These are phyloP conservation scores for Coccyzus lansbergi DNA, from an alignment of 2,797 vertebrate species.

Conservation along the genomic window DNA sequence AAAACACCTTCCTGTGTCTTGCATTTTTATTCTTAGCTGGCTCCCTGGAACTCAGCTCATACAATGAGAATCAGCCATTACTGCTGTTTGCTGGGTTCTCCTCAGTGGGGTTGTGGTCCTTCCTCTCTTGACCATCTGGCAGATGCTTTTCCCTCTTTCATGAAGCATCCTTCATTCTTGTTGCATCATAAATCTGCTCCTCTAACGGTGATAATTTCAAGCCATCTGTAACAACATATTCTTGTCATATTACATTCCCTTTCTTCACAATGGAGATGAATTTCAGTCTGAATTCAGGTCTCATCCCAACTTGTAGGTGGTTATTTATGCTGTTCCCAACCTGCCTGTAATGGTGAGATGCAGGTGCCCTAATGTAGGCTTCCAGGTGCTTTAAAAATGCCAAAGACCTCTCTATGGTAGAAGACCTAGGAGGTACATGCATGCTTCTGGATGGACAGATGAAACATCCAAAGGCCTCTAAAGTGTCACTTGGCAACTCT, in stretches of 20 bases:
- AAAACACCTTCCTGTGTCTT: neutral
- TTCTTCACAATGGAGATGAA: neutral
- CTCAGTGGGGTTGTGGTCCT: neutral
- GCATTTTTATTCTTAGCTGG: constrained; percentile 37
- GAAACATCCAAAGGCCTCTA: neutral
- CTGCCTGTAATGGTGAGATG: neutral
- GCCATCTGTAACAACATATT: neutral
- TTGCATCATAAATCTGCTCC: neutral
- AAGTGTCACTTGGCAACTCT: neutral
- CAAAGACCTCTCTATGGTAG: neutral
- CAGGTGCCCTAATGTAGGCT: neutral
- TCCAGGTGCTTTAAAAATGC: neutral
- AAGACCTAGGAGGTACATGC: neutral
- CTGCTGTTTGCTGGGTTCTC: constrained; percentile 52
- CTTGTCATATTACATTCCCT: accelerated
- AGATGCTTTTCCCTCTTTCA: neutral
- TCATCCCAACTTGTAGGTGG: neutral
- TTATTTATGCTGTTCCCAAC: neutral
- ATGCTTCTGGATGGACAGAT: neutral
- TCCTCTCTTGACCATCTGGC: neutral
- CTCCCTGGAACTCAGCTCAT: constrained; percentile 27
- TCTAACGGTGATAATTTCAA: neutral
- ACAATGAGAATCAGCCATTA: constrained; percentile 43
- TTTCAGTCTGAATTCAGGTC: neutral
- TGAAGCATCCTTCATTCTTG: neutral